phyloP scores from a whole-genome alignment of 2,797 vertebrate species.

The Leuciscus waleckii region DNA sequence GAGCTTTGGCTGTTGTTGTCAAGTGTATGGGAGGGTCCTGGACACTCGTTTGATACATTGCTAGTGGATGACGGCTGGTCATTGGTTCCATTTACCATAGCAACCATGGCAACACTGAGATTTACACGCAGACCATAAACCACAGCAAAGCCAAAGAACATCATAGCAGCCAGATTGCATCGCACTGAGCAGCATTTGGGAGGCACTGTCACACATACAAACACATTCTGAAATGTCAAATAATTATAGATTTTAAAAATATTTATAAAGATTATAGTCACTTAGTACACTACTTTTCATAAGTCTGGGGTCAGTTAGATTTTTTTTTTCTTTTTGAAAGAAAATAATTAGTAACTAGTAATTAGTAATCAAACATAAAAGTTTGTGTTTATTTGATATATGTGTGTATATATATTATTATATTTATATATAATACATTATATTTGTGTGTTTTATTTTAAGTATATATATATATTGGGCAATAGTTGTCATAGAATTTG shows the following conservation, averaged over 20 bases:
- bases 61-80: slow-evolving; percentile 50
- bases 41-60: slow-evolving; percentile 67
- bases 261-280: neutral
- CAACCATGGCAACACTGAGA: slow-evolving; percentile 88
- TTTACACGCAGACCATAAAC: slow-evolving; percentile 87
- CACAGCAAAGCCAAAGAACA: slow-evolving; percentile 85
- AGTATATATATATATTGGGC: no score
- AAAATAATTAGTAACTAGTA: neutral
- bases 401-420: no score
- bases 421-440: no score
- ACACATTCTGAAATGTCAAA: slow-evolving; percentile 17
- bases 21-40: slow-evolving; percentile 27
- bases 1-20: slow-evolving; percentile 59
- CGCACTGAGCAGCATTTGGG: slow-evolving; percentile 82
- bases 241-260: neutral
- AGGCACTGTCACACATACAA: slow-evolving; percentile 64
- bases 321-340: neutral
- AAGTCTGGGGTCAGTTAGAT: neutral
- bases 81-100: slow-evolving; percentile 84
- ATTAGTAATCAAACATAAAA: no score
- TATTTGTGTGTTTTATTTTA: no score
- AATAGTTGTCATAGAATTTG: no score
- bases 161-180: slow-evolving; percentile 81
- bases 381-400: no score
- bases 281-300: neutral